Evolutionary conservation across 92 coral and sea anemone species (phyloP).

Genomic region (Porites rus): DNA sequence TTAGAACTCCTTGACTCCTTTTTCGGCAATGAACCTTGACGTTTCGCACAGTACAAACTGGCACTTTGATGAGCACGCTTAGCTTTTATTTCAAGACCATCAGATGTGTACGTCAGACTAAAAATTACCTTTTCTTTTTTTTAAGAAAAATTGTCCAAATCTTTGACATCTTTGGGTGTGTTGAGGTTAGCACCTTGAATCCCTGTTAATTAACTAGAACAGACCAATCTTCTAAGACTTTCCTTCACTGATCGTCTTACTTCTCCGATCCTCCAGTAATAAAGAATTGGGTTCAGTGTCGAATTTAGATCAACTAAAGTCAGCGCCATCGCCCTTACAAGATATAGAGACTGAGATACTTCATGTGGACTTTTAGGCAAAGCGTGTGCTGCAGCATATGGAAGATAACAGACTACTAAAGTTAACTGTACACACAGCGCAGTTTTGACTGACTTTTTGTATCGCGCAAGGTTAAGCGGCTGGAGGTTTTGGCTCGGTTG

Average conservation of each 20-base stretch:
- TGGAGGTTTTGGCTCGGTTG: not conserved
- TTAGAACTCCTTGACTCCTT: too few relatives aligned
- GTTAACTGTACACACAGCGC: not conserved
- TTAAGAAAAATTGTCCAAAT: too few relatives aligned
- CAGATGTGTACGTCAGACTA: too few relatives aligned
- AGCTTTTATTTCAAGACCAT: too few relatives aligned
- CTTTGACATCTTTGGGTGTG: too few relatives aligned
- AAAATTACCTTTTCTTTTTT: too few relatives aligned
- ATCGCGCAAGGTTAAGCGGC: not conserved
- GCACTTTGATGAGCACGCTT: too few relatives aligned
- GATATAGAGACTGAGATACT: not conserved
- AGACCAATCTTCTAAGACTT: not conserved
- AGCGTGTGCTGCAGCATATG: not conserved
- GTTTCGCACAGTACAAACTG: too few relatives aligned
- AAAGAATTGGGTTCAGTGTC: not conserved
- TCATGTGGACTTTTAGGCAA: not conserved
- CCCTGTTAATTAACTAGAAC: not conserved
- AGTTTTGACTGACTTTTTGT: not conserved
- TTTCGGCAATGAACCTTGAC: too few relatives aligned
- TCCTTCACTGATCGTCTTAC: not conserved
- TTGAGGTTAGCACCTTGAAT: too few relatives aligned
- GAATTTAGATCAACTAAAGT: not conserved
- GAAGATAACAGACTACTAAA: not conserved
- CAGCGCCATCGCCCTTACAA: not conserved
- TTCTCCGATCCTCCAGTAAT: not conserved